phyloP scores from a whole-genome alignment of 2,888 invertebrate species.

The Diarsia brunnea region DNA sequence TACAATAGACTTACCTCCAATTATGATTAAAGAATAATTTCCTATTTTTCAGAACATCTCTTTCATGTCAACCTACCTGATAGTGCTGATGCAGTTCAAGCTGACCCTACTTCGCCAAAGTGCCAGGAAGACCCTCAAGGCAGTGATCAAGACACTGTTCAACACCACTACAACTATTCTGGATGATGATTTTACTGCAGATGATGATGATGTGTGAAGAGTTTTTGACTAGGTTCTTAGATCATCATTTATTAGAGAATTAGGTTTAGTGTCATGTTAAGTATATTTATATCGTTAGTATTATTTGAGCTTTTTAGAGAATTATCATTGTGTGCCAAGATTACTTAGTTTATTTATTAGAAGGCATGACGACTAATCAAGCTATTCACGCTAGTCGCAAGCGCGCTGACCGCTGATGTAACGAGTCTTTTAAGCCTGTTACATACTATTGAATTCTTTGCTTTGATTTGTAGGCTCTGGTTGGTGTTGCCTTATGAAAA shows the following conservation, averaged over 20 bases:
- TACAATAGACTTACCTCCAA: not conserved
- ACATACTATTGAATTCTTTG: too few species aligned
- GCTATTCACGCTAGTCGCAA: too few species aligned
- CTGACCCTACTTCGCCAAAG: slow-evolving; percentile 91
- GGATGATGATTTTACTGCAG: slow-evolving; percentile 73
- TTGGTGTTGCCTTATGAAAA: too few species aligned
- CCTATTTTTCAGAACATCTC: slow-evolving; percentile 90
- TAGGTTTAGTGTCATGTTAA: not conserved
- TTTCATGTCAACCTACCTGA: slow-evolving; percentile 93
- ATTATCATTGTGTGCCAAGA: not conserved
- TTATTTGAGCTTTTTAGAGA: not conserved
- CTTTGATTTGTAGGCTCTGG: too few species aligned
- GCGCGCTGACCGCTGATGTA: too few species aligned
- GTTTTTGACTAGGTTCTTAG: not conserved
- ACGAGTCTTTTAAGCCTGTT: too few species aligned
- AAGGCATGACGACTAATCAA: too few species aligned
- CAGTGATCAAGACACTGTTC: slow-evolving; percentile 78
- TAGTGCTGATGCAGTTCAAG: slow-evolving; percentile 94
- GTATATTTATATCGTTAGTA: not conserved
- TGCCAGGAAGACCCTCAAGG: slow-evolving; percentile 79
- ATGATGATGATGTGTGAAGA: slow-evolving; percentile 61
- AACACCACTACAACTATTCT: slow-evolving; percentile 76
- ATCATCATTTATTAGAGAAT: not conserved
- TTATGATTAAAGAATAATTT: not conserved
- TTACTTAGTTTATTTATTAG: not conserved